phyloP scores from a whole-genome alignment of 2,797 vertebrate genomes.

The Anguilla obscura region DNA sequence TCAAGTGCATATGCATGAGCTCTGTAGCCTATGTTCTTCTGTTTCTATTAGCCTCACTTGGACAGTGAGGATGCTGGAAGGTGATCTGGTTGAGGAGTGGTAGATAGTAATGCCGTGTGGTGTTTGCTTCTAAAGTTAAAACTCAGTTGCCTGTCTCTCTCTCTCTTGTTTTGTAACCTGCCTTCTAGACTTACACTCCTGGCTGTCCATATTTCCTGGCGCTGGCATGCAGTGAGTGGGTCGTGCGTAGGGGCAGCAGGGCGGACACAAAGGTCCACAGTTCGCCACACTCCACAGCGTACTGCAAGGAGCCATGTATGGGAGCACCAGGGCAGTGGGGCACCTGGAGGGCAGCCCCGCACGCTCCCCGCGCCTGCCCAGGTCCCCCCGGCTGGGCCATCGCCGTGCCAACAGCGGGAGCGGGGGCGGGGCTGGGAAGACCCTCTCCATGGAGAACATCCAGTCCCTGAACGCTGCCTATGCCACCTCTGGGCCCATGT shows the following conservation, averaged over 20 bases:
- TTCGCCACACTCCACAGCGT: neutral
- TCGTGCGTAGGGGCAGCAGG: neutral
- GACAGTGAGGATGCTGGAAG: neutral
- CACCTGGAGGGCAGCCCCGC: slow-evolving; percentile 79
- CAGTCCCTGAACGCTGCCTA: slow-evolving; percentile 96
- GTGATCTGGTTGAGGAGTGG: neutral
- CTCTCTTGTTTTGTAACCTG: neutral
- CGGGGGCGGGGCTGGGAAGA: slow-evolving; percentile 86
- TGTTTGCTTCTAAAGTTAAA: neutral
- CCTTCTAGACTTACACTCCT: neutral
- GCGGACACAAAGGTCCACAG: neutral
- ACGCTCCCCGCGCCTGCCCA: slow-evolving; percentile 83
- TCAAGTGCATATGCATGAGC: neutral
- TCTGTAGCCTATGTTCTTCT: neutral
- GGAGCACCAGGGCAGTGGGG: slow-evolving; percentile 79
- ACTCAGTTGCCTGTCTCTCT: neutral
- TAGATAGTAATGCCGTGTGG: neutral
- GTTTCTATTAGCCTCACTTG: neutral
- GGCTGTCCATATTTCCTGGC: neutral
- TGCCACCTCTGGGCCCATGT: slow-evolving; percentile 91
- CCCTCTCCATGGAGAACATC: slow-evolving; percentile 96
- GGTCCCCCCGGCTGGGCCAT: slow-evolving; percentile 83
- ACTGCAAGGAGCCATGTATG: slow-evolving; percentile 70
- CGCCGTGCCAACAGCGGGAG: slow-evolving; percentile 76
- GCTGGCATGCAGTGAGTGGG: neutral